Percentiles rank a stretch among this genome's conserved stretches.
Conservation (phyloP, 2,888 invertebrate species). For the Lepidonotus clava region DNA sequence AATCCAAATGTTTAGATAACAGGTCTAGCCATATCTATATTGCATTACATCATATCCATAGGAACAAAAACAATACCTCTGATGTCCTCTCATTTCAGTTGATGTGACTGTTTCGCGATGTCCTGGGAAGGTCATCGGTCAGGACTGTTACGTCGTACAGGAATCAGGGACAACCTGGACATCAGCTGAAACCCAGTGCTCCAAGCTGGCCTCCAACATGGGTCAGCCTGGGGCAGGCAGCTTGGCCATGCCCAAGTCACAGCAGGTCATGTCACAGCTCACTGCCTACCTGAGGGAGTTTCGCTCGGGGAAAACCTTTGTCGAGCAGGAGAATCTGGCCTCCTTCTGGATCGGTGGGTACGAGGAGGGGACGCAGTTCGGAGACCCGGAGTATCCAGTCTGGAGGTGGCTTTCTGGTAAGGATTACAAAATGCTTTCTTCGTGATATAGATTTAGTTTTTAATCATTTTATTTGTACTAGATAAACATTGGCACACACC, state of each 20-base stretch:
- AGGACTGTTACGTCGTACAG: constrained; percentile 29
- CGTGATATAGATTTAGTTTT: too few species aligned
- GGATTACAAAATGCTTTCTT: not conserved
- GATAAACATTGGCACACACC: too few species aligned
- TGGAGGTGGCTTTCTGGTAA: constrained; percentile 22
- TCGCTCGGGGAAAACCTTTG: not conserved
- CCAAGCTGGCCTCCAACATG: not conserved
- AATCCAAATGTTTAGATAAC: not conserved
- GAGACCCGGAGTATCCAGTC: not conserved
- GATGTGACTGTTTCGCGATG: not conserved
- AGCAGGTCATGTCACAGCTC: not conserved
- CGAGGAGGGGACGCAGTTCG: not conserved
- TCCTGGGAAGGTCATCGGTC: not conserved
- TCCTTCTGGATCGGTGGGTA: not conserved
- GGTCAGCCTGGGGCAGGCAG: not conserved
- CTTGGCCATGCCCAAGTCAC: constrained; percentile 4
- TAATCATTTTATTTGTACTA: too few species aligned
- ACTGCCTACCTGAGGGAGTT: not conserved
- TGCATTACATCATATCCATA: too few species aligned
- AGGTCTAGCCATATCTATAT: too few species aligned
- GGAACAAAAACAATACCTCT: too few species aligned
- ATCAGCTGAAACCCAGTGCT: not conserved
- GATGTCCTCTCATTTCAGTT: too few species aligned
- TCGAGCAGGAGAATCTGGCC: not conserved
- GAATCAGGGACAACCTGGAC: not conserved